Evolutionary conservation across 2,888 invertebrate genomes (phyloP), one percentile per base, ranked within the genome.

Genomic region (Eristalis intricaria): DNA sequence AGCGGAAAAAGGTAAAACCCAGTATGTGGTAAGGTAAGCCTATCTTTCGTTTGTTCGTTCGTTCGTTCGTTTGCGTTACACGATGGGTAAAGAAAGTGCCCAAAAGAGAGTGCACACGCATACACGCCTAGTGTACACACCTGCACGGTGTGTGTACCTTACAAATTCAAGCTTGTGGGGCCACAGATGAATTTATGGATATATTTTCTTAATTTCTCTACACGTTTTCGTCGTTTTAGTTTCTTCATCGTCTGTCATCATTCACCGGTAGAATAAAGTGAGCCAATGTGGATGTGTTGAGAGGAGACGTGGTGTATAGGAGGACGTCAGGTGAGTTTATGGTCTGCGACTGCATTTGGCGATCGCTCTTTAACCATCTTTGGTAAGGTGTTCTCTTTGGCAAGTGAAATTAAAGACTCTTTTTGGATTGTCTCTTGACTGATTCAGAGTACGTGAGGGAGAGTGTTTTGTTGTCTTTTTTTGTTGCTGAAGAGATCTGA

Each of bases 311-410:
- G 13, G 38, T 38, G 38, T 38, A 43, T 19, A 64, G 77, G 35
- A 56, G 69, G 81, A 70, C 75, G 71, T 66, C 77, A 77, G 83
- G 50, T 77, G 61, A 65, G 66, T 76, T 56, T 71, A 63, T 50
- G 19, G 29, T 70, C 35, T 65, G 32, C 19, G 11, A 19, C 61
- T 70, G 69, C 65, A 64, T 64, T 74, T 73, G 78, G 71, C 7
- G 63, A 40, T 77, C 69, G 43, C 86, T 86, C 86, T 86, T 86
- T 22, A 15, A 11, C 82, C 75, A 70, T 82, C 78, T 85, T 66
- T 86, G 70, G 82, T 58, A 76, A 70, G 69, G 10, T 65, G 61
- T 74, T 78, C 86, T 86, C 86, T 86, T 86, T 65, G n/a, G n/a
- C 26, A 56, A 66, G 86, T 86, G 86, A 86, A 86, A 82, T 73